Conservation (phyloP, 2,113 vertebrate species). For the Chinchilla lanigera region DNA sequence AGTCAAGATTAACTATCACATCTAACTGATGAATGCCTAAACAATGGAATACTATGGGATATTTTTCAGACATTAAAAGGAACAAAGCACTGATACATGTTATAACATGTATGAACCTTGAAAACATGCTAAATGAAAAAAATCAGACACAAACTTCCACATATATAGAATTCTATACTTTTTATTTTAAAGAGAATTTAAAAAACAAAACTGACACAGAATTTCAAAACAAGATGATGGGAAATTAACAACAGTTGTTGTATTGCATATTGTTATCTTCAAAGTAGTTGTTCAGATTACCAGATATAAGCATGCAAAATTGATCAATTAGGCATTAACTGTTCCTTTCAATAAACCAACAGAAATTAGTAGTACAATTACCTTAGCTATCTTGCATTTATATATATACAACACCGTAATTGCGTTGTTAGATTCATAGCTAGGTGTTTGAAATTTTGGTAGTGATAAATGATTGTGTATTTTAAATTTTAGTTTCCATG, state of each 20-base stretch:
- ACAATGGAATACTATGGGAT: background rate
- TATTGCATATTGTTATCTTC: too few species aligned
- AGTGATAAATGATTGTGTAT: background rate
- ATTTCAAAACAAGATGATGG: too few species aligned
- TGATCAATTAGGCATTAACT: too few species aligned
- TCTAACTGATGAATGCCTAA: background rate
- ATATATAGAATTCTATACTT: background rate
- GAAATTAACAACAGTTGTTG: too few species aligned
- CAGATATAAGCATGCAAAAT: too few species aligned
- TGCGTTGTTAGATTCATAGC: conserved; percentile 26
- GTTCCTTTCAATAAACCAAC: too few species aligned
- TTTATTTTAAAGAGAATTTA: too few species aligned
- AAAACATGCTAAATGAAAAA: background rate
- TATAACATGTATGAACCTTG: background rate
- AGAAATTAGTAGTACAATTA: too few species aligned
- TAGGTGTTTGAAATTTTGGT: background rate
- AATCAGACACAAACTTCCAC: background rate
- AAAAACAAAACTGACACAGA: too few species aligned
- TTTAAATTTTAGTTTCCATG: conserved; percentile 18
- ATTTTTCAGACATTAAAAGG: conserved; percentile 2
- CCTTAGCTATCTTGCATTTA: too few species aligned
- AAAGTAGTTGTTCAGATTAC: too few species aligned
- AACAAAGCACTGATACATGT: background rate
- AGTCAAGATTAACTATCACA: background rate
- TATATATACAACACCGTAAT: too few species aligned